phyloP scores from a whole-genome alignment of 1,140 invertebrate species.

The Adelges cooleyi region DNA sequence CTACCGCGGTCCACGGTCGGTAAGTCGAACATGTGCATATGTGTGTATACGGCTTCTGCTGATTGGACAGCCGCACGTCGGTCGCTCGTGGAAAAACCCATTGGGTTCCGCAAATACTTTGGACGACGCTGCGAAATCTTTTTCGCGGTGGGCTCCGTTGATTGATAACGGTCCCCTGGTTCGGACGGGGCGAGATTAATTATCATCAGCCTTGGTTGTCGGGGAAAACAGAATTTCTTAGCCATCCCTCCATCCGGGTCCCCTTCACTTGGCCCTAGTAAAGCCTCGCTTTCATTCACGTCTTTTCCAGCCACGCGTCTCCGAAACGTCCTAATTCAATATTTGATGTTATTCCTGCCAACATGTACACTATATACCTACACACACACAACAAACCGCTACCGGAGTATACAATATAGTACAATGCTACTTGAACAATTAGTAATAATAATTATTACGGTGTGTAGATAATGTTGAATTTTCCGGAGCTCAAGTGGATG shows the following conservation, averaged over 20 bases:
- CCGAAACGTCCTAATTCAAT: no score
- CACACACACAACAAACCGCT: no score
- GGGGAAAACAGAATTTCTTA: not conserved
- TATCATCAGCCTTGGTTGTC: not conserved
- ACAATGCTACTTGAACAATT: no score
- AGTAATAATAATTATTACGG: no score
- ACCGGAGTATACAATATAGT: no score
- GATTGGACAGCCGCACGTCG: not conserved
- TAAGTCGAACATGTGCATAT: not conserved
- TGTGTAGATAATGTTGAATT: no score
- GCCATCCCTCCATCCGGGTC: not conserved
- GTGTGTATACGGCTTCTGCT: not conserved
- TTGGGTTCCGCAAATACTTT: not conserved
- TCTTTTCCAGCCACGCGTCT: no score
- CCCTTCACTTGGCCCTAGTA: no score
- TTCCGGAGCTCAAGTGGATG: no score
- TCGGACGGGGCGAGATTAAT: conserved; percentile 9
- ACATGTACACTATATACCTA: no score
- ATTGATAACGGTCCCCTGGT: conserved; percentile 7
- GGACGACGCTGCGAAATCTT: not conserved
- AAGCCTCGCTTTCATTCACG: no score
- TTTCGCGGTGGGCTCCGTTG: not conserved
- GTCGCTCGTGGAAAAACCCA: not conserved
- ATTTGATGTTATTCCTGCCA: no score
- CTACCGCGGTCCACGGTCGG: not conserved